Percentiles rank a stretch among this genome's conserved stretches.
Evolutionary conservation across 2,888 invertebrate species (phyloP).

Genomic region (Caenorhabditis wallacei): DNA sequence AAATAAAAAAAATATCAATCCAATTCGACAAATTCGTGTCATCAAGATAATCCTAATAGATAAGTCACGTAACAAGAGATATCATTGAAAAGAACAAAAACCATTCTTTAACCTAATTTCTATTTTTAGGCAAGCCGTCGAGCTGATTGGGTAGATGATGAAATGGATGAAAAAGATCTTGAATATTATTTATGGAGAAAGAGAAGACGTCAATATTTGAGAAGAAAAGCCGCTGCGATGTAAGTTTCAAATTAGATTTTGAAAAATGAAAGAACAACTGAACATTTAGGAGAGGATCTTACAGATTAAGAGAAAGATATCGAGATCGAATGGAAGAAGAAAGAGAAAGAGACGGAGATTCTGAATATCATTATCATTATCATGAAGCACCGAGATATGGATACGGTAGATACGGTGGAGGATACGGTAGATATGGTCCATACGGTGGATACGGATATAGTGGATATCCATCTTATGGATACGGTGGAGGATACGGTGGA

Average conservation of each 20-base stretch:
- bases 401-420: slow-evolving; percentile 44
- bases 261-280: background rate
- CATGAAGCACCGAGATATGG: slow-evolving; percentile 56
- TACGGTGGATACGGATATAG: slow-evolving; percentile 39
- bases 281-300: slow-evolving; percentile 2
- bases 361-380: slow-evolving; percentile 61
- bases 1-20: background rate
- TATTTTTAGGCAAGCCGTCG: slow-evolving; percentile 40
- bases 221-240: slow-evolving; percentile 38
- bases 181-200: slow-evolving; percentile 70
- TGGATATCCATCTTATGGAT: slow-evolving; percentile 38
- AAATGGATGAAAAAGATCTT: slow-evolving; percentile 61
- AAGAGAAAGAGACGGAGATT: slow-evolving; percentile 12
- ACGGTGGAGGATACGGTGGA: slow-evolving; percentile 28
- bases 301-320: slow-evolving; percentile 35
- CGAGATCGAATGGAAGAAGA: slow-evolving; percentile 38
- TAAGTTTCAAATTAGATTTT: background rate
- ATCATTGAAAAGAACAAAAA: too few species aligned
- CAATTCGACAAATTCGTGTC: background rate
- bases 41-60: background rate
- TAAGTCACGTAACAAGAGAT: background rate
- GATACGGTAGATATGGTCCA: slow-evolving; percentile 45
- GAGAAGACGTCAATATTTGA: slow-evolving; percentile 56
- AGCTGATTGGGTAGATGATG: slow-evolving; percentile 62
- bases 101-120: background rate